Evolutionary conservation across 2,797 vertebrate species (phyloP).

Genomic region (Phataginus tetradactyla): DNA sequence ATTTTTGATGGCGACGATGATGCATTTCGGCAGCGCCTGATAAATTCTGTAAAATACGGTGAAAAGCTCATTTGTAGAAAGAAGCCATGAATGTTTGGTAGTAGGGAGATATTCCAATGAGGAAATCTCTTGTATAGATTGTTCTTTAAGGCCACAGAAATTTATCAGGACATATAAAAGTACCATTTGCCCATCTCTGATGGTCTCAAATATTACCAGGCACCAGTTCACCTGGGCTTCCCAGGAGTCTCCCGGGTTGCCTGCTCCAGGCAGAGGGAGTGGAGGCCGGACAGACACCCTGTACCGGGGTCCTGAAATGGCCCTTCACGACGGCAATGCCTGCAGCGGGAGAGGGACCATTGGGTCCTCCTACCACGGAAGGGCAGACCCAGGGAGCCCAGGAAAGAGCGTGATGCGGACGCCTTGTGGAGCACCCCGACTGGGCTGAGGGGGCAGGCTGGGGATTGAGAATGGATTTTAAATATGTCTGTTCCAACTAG

Average conservation of each 20-base stretch:
- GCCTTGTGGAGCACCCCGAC: fast-evolving
- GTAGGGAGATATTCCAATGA: neutral
- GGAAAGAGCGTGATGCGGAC: neutral
- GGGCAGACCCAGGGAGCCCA: neutral
- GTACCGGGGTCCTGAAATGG: neutral
- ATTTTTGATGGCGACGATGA: neutral
- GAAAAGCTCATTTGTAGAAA: conserved; percentile 1
- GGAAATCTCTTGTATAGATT: neutral
- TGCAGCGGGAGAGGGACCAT: neutral
- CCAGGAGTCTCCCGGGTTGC: neutral
- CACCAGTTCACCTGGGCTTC: neutral
- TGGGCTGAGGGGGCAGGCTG: neutral
- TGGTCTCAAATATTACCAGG: neutral
- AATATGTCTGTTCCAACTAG: neutral
- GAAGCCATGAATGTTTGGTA: neutral
- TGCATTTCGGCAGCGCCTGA: neutral
- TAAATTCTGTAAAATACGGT: neutral
- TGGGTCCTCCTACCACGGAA: neutral
- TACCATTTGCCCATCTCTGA: neutral
- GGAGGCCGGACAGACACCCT: neutral
- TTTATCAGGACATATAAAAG: neutral
- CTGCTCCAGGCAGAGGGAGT: neutral
- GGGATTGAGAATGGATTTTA: conserved; percentile 16
- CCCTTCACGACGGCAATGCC: neutral
- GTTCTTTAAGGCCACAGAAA: neutral